Base-by-base conservation (phyloP, 2,797 vertebrate genomes). In the Oceanodroma leucorhoa region DNA sequence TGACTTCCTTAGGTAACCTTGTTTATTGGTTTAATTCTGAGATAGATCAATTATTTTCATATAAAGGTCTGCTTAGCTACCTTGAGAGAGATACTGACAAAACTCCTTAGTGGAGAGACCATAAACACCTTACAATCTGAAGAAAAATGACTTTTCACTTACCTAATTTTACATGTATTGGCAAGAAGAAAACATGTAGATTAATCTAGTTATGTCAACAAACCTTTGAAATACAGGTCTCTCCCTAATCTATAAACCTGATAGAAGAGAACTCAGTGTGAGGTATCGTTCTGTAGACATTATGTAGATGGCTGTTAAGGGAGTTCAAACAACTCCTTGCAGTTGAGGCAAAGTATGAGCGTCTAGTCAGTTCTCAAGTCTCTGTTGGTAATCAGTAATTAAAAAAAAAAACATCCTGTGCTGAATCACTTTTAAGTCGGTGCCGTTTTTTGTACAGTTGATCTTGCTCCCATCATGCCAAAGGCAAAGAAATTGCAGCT, bases 401-500 rank as follows among this genome's bases (percentile, higher is more conserved):
- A 76, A 90, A 81, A 70, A 83, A 66, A 81, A 60, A 26, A 27
- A 9, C 54, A 94, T 76, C 60, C 93, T 78, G 53, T 71, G 84
- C 65, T 91, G 91, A 96, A 92, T 92, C 72, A 88, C 76, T 61
- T 61, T 26, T 75, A 89, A 90, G 85, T 43, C 2, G 1, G 40
- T 62, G 85, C 77, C 2, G 2, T 3, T 87, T 90, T 94, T 81
- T 62, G 51, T 70, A 10, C 26, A 36, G 82, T 11, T 73, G 60
- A 45, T 91, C 34, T 71, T 86, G 53, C 41, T 83, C 67, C 32
- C 23, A 21, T 90, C 46, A n/a, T 7, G 93, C 95, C 95, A 91
- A 94, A 95, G 95, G 94, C 94, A 73, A 93, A 94, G 83, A 76
- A 95, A 94, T 94, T 93, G 66, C 87, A 91, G n/a, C 79, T 93